phyloP scores from a whole-genome alignment of 2,113 vertebrate genomes.

The Pseudolaguvia tuberculata region DNA sequence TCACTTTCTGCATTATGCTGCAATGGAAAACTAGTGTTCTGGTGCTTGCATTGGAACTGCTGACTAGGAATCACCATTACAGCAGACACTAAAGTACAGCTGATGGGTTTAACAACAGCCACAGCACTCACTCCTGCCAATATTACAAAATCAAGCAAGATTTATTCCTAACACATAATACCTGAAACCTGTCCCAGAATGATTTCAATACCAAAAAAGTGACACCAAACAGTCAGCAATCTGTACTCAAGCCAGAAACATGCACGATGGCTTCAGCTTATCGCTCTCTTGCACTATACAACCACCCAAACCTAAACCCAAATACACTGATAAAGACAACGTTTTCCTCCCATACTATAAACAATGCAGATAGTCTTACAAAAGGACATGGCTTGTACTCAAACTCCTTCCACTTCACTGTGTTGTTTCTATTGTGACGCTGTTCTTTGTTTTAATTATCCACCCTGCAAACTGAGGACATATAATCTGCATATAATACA shows the following conservation, averaged over 20 bases:
- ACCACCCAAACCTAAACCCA: not conserved
- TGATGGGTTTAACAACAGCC: constrained; percentile 18
- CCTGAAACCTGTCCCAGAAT: too few species aligned
- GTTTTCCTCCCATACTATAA: not conserved
- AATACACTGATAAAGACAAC: constrained; percentile 19
- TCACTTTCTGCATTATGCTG: not conserved
- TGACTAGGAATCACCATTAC: constrained; percentile 1
- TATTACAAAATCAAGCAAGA: not conserved
- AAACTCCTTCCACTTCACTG: not conserved
- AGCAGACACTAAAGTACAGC: not conserved
- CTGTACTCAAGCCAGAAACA: not conserved
- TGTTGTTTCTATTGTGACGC: not conserved
- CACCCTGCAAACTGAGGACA: too few species aligned
- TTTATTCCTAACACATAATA: too few species aligned
- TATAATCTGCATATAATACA: not conserved
- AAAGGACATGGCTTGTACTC: constrained; percentile 19
- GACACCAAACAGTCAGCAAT: not conserved
- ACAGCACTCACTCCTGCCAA: not conserved
- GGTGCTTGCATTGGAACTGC: not conserved
- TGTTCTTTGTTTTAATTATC: not conserved
- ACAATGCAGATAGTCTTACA: not conserved
- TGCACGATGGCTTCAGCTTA: constrained; percentile 11
- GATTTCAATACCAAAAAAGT: not conserved
- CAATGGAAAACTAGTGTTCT: not conserved
- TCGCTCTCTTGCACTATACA: constrained; percentile 1